These are phyloP conservation scores for Ctenodactylus gundi DNA, from an alignment of 2,113 vertebrate species.

Conservation along the genomic window DNA sequence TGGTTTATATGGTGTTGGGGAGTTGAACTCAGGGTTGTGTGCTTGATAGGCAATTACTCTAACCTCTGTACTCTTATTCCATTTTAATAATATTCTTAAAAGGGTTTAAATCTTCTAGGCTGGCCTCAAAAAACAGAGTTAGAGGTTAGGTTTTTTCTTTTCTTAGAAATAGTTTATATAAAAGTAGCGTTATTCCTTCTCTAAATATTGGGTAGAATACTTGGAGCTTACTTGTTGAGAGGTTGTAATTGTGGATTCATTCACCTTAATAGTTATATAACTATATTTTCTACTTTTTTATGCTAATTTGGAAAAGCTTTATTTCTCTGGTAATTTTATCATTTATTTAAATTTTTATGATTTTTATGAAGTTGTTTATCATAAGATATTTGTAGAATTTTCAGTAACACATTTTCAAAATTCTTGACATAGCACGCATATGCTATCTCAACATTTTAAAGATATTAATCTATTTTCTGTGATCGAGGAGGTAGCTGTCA, in stretches of 20 bases:
- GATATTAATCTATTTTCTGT: neutral
- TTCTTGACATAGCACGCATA: neutral
- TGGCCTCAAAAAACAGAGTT: neutral
- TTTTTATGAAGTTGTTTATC: neutral
- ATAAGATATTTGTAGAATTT: neutral
- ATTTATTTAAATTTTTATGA: neutral
- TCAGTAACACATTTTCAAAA: neutral
- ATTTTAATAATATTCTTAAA: neutral
- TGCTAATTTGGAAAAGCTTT: neutral
- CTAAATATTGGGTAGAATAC: neutral
- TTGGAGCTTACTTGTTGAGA: neutral
- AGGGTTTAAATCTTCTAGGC: neutral
- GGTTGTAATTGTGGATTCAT: neutral
- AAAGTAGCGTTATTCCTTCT: neutral
- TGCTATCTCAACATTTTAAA: neutral
- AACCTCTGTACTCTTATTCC: no score
- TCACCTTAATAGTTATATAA: neutral
- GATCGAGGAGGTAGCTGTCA: neutral
- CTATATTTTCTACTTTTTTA: neutral
- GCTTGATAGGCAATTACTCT: no score
- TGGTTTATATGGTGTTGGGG: no score
- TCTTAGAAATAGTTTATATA: neutral
- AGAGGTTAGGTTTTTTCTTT: neutral
- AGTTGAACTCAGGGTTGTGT: no score
- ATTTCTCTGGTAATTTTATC: neutral